Evolutionary conservation across 2,113 vertebrate genomes (phyloP).

Genomic region (Clarias magur): DNA sequence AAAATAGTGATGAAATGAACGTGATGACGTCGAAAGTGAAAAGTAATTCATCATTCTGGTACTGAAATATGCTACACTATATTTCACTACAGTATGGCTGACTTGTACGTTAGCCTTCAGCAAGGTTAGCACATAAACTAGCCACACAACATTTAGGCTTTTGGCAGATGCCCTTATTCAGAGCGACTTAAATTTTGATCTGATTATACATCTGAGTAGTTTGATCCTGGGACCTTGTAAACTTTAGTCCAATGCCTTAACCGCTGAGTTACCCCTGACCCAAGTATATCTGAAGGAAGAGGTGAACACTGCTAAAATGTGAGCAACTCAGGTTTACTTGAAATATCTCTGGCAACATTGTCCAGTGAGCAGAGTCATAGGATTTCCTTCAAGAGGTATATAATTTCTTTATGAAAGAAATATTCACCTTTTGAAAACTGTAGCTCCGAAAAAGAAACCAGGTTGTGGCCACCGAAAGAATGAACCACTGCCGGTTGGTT

Average conservation of each 20-base stretch:
- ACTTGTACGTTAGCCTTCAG: background rate
- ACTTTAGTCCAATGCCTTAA: too few species aligned
- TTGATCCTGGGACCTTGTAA: too few species aligned
- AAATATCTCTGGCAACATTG: background rate
- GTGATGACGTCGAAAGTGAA: background rate
- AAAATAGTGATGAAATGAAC: background rate
- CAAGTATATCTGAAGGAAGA: background rate
- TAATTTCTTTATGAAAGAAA: background rate
- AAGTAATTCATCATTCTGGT: background rate
- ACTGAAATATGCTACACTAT: background rate
- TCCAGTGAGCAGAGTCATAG: background rate
- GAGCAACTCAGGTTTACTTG: background rate
- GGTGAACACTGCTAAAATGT: background rate
- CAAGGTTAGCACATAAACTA: background rate
- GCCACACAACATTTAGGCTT: background rate
- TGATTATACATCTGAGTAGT: too few species aligned
- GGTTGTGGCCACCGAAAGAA: background rate
- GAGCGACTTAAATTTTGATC: too few species aligned
- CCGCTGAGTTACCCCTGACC: too few species aligned
- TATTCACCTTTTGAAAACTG: background rate
- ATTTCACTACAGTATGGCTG: background rate
- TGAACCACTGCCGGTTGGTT: background rate
- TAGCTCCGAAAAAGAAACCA: background rate
- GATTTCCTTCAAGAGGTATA: background rate
- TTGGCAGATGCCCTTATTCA: too few species aligned